A percentile compares a stretch with the other conserved stretches of the same genome.
Conservation (phyloP, 2,113 vertebrate genomes). For the Antechinus stuartii region DNA sequence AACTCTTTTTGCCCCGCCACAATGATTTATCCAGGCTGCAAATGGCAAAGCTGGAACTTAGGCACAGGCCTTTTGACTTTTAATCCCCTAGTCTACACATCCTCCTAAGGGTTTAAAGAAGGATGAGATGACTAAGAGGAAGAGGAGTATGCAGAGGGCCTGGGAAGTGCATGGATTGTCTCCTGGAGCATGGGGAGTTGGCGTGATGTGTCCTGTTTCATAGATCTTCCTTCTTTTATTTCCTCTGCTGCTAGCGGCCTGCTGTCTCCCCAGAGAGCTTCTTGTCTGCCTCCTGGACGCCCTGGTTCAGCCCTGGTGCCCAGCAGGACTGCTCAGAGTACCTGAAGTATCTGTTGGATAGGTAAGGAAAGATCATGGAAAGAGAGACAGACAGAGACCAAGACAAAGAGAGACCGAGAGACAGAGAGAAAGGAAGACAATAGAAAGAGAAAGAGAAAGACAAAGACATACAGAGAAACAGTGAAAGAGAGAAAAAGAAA, state of each 20-base stretch:
- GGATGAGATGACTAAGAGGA: background rate
- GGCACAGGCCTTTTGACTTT: background rate
- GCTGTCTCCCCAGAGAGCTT: constrained; percentile 89
- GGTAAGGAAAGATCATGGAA: constrained; percentile 75
- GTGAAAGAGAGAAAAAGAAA: no score
- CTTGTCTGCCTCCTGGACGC: constrained; percentile 89
- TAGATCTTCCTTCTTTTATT: background rate
- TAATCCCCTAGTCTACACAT: background rate
- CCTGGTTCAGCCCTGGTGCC: constrained; percentile 89
- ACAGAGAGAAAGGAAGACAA: no score
- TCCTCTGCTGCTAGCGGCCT: constrained; percentile 81
- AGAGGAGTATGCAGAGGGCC: background rate
- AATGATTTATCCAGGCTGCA: background rate
- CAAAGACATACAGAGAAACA: no score
- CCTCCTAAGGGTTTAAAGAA: background rate
- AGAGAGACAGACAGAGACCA: no score
- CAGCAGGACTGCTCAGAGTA: constrained; percentile 92
- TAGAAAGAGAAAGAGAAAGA: no score
- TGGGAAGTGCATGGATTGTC: background rate
- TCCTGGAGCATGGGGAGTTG: background rate
- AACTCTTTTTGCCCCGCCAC: background rate
- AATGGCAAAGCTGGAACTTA: background rate
- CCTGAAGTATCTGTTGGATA: constrained; percentile 89
- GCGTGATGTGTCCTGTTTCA: background rate
- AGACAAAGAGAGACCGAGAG: no score